These are phyloP conservation scores for Poecilia velifera DNA, from an alignment of 2,797 vertebrate genomes.

Conservation along the genomic window DNA sequence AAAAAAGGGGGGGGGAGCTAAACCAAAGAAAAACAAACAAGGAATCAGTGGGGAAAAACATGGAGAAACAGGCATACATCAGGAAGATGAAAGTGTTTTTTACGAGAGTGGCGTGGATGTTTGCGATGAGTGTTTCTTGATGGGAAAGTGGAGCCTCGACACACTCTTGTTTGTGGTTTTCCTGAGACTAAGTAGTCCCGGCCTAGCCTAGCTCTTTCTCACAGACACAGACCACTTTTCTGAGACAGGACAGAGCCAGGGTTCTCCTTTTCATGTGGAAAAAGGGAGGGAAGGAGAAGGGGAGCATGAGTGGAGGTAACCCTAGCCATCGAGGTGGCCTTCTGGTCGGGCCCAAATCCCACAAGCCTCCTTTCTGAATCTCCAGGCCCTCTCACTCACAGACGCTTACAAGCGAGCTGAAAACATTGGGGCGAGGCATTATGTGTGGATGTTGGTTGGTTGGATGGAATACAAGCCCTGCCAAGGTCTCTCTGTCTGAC, in stretches of 20 bases:
- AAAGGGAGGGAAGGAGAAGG: slow-evolving; percentile 54
- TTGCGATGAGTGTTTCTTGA: slow-evolving; percentile 46
- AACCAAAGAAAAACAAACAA: slow-evolving; percentile 51
- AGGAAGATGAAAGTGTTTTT: slow-evolving; percentile 48
- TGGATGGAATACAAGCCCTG: slow-evolving; percentile 45
- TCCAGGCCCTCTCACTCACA: slow-evolving; percentile 28
- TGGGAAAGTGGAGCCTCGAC: slow-evolving; percentile 54
- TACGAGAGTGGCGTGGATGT: slow-evolving; percentile 23
- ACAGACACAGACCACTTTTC: slow-evolving; percentile 43
- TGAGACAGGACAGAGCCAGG: slow-evolving; percentile 62
- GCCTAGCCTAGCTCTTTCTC: slow-evolving; percentile 48
- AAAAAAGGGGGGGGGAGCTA: slow-evolving; percentile 10
- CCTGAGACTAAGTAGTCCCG: slow-evolving; percentile 68
- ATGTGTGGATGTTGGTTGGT: slow-evolving; percentile 3
- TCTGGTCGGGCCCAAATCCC: slow-evolving; percentile 60
- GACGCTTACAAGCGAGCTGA: slow-evolving; percentile 22
- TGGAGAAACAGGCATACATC: slow-evolving; percentile 34
- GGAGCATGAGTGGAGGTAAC: slow-evolving; percentile 75
- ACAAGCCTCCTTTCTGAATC: slow-evolving; percentile 53
- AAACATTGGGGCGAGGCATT: slow-evolving; percentile 32
- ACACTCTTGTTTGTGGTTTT: slow-evolving; percentile 67
- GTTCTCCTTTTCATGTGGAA: slow-evolving; percentile 72
- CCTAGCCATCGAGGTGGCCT: slow-evolving; percentile 75
- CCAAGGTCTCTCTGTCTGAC: slow-evolving; percentile 50
- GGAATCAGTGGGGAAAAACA: slow-evolving; percentile 16